These are phyloP conservation scores for Pseudomyrmex concolor DNA, from an alignment of 1,140 invertebrate species.

Conservation along the genomic window DNA sequence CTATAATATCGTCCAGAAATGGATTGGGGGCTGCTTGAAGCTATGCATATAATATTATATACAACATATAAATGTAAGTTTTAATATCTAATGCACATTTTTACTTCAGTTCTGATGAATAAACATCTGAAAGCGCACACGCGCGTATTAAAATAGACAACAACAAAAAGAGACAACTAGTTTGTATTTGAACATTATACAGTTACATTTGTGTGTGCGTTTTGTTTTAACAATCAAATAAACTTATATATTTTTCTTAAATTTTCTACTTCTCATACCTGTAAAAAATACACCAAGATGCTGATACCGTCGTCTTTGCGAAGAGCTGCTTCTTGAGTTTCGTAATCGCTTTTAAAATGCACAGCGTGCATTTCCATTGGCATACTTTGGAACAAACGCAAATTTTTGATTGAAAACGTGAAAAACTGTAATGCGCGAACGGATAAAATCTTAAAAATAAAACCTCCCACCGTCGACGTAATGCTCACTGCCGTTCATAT, in stretches of 20 bases:
- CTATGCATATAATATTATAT: slow-evolving; percentile 76
- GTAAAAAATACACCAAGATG: slow-evolving; percentile 87
- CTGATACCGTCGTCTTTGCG: slow-evolving; percentile 86
- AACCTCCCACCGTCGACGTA: slow-evolving; percentile 87
- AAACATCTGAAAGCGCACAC: neutral
- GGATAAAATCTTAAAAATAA: slow-evolving; percentile 26
- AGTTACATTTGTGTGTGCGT: too few relatives aligned
- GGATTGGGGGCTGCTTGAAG: slow-evolving; percentile 85
- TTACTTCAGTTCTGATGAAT: neutral
- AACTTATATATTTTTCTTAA: neutral
- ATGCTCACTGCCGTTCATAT: slow-evolving; percentile 92
- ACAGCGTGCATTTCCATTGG: slow-evolving; percentile 87
- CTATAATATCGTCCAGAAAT: slow-evolving; percentile 84
- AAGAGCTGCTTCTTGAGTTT: slow-evolving; percentile 86
- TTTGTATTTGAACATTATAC: neutral
- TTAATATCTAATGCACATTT: neutral
- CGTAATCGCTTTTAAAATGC: slow-evolving; percentile 85
- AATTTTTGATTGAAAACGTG: neutral
- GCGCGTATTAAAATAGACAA: neutral
- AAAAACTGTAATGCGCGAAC: neutral
- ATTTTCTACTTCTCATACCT: slow-evolving; percentile 77
- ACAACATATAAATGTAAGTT: neutral
- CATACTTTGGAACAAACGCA: slow-evolving; percentile 70
- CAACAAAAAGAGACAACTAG: neutral
- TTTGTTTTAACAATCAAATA: too few relatives aligned